These are phyloP conservation scores for Buathra laborator DNA, from an alignment of 2,888 invertebrate genomes.

Conservation along the genomic window DNA sequence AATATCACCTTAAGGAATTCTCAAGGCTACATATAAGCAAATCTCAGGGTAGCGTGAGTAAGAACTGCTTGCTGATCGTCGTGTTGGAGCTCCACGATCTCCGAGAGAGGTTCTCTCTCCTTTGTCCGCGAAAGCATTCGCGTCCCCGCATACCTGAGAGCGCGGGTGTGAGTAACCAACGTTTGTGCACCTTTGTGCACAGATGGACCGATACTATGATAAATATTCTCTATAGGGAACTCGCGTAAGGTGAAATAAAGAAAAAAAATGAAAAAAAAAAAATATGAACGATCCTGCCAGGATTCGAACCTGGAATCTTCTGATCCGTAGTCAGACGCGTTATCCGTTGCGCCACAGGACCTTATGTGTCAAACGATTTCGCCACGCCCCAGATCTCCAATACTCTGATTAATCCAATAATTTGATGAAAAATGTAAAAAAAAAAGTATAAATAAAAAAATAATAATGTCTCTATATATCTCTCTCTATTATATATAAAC, in stretches of 20 bases:
- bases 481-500: too few relatives aligned
- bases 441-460: too few relatives aligned
- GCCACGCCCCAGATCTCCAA: too few relatives aligned
- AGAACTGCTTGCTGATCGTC: slow-evolving; percentile 62
- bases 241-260: background rate
- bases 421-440: too few relatives aligned
- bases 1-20: slow-evolving; percentile 25
- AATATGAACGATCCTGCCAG: slow-evolving; percentile 70
- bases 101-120: slow-evolving; percentile 54
- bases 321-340: slow-evolving; percentile 91
- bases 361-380: slow-evolving; percentile 22
- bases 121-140: slow-evolving; percentile 60
- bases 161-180: slow-evolving; percentile 35
- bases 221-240: slow-evolving; percentile 8
- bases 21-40: background rate
- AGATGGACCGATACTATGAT: slow-evolving; percentile 42
- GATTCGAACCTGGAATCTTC: slow-evolving; percentile 87
- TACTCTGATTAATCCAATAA: too few relatives aligned
- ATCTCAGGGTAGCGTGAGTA: slow-evolving; percentile 65
- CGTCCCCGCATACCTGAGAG: slow-evolving; percentile 44
- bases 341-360: slow-evolving; percentile 85
- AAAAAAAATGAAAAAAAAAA: slow-evolving; percentile 10
- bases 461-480: too few relatives aligned
- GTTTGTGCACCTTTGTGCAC: slow-evolving; percentile 43
- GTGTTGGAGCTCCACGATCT: slow-evolving; percentile 31